These are phyloP conservation scores for Stratiomys singularior DNA, from an alignment of 2,888 invertebrate genomes.

Conservation along the genomic window DNA sequence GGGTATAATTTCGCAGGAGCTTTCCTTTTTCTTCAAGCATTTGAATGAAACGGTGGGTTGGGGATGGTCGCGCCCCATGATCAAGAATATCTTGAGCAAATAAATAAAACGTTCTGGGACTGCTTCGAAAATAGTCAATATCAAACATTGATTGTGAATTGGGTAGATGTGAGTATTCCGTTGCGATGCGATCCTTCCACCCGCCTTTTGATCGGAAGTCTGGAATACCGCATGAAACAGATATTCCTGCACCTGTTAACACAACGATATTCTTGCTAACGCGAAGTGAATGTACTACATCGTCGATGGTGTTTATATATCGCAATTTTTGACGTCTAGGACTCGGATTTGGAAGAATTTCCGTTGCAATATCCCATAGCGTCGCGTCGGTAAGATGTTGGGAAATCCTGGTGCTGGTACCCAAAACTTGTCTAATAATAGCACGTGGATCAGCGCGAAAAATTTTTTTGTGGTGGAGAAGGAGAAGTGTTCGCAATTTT, in stretches of 20 bases:
- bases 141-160: constrained; percentile 91
- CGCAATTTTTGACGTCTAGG: constrained; percentile 63
- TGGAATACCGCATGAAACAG: constrained; percentile 90
- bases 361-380: constrained; percentile 69
- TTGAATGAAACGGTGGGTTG: constrained; percentile 86
- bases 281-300: constrained; percentile 79
- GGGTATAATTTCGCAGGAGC: constrained; percentile 87
- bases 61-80: constrained; percentile 88
- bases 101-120: constrained; percentile 89
- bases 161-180: constrained; percentile 87
- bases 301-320: constrained; percentile 68
- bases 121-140: constrained; percentile 75
- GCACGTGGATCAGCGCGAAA: constrained; percentile 73
- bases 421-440: constrained; percentile 69
- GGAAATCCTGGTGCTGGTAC: neutral
- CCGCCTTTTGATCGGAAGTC: constrained; percentile 90
- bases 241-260: constrained; percentile 88
- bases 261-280: constrained; percentile 80
- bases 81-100: constrained; percentile 93
- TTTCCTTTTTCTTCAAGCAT: constrained; percentile 80
- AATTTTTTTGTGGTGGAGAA: too few relatives aligned
- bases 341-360: constrained; percentile 78
- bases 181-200: constrained; percentile 84
- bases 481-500: too few relatives aligned
- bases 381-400: constrained; percentile 64